These are phyloP conservation scores for Drosophila santomea DNA, from an alignment of 1,140 invertebrate species.

Conservation along the genomic window DNA sequence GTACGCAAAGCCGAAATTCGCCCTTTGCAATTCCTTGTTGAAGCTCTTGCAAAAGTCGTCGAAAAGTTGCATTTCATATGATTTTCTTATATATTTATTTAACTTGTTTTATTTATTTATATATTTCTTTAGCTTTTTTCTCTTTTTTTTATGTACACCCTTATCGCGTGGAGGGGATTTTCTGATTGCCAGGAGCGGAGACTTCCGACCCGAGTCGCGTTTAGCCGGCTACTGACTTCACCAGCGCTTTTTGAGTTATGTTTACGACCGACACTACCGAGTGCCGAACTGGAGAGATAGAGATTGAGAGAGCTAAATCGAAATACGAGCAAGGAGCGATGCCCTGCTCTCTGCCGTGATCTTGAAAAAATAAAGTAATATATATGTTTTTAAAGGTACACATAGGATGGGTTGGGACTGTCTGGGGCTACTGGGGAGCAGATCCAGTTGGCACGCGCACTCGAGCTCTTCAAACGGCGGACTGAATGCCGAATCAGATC, in stretches of 20 bases:
- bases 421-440: conserved; percentile 3
- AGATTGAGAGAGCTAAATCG: too few species aligned
- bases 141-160: not conserved
- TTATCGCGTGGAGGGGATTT: conserved; percentile 11
- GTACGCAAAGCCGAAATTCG: conserved; percentile 73
- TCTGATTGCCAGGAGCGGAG: conserved; percentile 16
- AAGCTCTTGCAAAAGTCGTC: conserved; percentile 65
- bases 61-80: conserved; percentile 68
- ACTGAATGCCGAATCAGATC: conserved; percentile 16
- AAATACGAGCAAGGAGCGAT: conserved; percentile 1
- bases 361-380: conserved; percentile 31
- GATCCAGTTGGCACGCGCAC: conserved; percentile 33
- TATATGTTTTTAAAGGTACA: not conserved
- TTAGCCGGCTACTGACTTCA: conserved; percentile 46
- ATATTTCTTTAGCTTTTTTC: not conserved
- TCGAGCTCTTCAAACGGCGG: conserved; percentile 16
- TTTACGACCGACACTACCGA: conserved; percentile 43
- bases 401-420: not conserved
- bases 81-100: conserved; percentile 15
- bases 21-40: conserved; percentile 65
- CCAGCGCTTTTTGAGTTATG: conserved; percentile 47
- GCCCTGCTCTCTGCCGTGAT: conserved; percentile 14
- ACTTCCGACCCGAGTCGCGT: conserved; percentile 46
- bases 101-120: conserved; percentile 12
- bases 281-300: not conserved